These are phyloP conservation scores for Linnaemya tessellans DNA, from an alignment of 2,888 invertebrate species.

Conservation along the genomic window DNA sequence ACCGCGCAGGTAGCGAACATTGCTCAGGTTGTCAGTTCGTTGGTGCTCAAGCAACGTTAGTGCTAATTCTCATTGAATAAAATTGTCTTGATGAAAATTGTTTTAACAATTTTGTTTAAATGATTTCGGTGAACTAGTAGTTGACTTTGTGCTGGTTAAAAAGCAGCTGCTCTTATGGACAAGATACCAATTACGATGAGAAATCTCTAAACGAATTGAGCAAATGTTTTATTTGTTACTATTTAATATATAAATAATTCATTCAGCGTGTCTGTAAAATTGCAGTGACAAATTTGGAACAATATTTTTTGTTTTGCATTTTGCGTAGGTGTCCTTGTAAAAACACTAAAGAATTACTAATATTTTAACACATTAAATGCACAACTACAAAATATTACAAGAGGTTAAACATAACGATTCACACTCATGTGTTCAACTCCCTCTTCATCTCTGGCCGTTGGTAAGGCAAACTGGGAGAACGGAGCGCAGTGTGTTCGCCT, in stretches of 20 bases:
- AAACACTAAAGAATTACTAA: constrained; percentile 51
- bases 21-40: too few species aligned
- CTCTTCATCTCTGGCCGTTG: not conserved
- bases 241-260: not conserved
- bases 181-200: too few species aligned
- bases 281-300: constrained; percentile 25
- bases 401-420: constrained; percentile 20
- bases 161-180: too few species aligned
- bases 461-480: not conserved
- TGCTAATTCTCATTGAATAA: too few species aligned
- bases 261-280: not conserved
- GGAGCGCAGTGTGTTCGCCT: not conserved
- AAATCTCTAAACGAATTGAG: too few species aligned
- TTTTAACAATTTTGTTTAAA: too few species aligned
- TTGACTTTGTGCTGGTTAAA: too few species aligned
- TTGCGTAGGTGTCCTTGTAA: constrained; percentile 52
- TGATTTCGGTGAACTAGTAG: too few species aligned
- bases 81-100: too few species aligned
- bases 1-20: too few species aligned
- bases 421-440: not conserved
- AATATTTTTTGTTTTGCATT: constrained; percentile 25
- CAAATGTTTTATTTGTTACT: not conserved
- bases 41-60: too few species aligned
- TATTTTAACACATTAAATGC: constrained; percentile 63
- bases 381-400: constrained; percentile 29